Base-by-base conservation (phyloP, 2,888 invertebrate genomes). In the Drosophila falleni region DNA sequence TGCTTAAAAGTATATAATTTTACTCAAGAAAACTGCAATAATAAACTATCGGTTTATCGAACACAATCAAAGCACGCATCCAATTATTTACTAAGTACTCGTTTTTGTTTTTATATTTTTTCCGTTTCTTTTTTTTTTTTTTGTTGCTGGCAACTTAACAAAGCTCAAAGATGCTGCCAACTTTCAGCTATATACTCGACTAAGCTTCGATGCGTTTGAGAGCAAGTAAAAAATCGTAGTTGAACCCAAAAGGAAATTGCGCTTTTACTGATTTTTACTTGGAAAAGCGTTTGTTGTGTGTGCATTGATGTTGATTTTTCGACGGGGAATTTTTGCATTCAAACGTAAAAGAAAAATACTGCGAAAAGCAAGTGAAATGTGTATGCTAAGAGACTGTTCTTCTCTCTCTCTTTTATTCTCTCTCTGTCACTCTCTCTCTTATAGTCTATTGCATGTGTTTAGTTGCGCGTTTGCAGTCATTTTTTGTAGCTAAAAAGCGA, bases 401-500 rank as follows among this genome's bases (percentile, higher is more conserved):
- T 23, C 9, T 16, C 49, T 35, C 23, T 16, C 42, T 41, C 35
- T 33, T 19, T 19, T 29, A 4, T 15, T 10, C 51, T 41, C 41
- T 19, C 2, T 4, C 23, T 23, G 9, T n/a, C 35, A 23, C 23
- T 23, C 29, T 23, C 54, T 10, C 8, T n/a, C 15, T 9, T 39
- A 44, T 19, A 15, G 33, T n/a, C 53, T 65, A 60, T 59, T 65
- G 67, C 76, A 69, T 76, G 81, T 55, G 77, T 81, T 87, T 80
- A 80, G 85, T 87, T 87, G 84, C 72, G 80, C 86, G 71, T 71
- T 77, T 74, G 82, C 82, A 78, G 71, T 71, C 67, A 69, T 78
- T 81, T 84, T 81, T 73, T 78, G 69, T 71, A 73, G 80, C 66
- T 78, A 78, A 87, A 85, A 78, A 74, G 69, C 77, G 74, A 69